Percentiles rank a stretch among this genome's conserved stretches.
phyloP scores from a whole-genome alignment of 2,888 invertebrate genomes.

The Leucophora obtusa region DNA sequence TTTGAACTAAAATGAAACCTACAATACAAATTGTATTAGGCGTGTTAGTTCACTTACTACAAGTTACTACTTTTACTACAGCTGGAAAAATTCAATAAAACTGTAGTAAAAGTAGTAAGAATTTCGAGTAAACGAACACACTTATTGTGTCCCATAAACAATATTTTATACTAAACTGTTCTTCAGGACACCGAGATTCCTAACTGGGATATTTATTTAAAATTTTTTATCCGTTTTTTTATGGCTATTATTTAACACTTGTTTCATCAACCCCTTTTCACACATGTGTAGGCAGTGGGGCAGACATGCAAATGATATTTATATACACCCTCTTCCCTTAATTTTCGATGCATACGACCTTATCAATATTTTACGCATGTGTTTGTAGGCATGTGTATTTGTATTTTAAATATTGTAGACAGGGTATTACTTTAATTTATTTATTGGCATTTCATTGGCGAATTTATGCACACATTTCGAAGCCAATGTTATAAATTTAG shows the following conservation, averaged over 20 bases:
- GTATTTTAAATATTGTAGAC: slow-evolving; percentile 53
- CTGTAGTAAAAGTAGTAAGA: no score
- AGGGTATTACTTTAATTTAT: slow-evolving; percentile 77
- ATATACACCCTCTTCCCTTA: slow-evolving; percentile 10
- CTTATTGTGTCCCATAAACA: no score
- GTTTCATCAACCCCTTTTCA: slow-evolving; percentile 44
- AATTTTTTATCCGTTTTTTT: slow-evolving; percentile 18
- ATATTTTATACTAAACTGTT: no score
- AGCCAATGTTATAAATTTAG: slow-evolving; percentile 75
- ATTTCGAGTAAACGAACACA: no score
- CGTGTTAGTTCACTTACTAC: no score
- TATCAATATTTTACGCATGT: slow-evolving; percentile 40
- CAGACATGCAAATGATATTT: slow-evolving; percentile 11
- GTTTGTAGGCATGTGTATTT: background rate
- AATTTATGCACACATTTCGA: slow-evolving; percentile 73
- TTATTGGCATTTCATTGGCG: slow-evolving; percentile 77
- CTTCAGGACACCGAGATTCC: background rate
- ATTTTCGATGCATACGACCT: slow-evolving; percentile 9
- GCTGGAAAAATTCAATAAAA: no score
- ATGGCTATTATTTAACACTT: slow-evolving; percentile 42
- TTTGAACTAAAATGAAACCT: no score
- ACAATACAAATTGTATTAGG: no score
- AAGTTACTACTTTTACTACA: no score
- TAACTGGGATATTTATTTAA: background rate
- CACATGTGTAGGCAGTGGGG: slow-evolving; percentile 1